Evolutionary conservation across 2,113 vertebrate species (phyloP).

Genomic region (Tricholaema leucomelas): DNA sequence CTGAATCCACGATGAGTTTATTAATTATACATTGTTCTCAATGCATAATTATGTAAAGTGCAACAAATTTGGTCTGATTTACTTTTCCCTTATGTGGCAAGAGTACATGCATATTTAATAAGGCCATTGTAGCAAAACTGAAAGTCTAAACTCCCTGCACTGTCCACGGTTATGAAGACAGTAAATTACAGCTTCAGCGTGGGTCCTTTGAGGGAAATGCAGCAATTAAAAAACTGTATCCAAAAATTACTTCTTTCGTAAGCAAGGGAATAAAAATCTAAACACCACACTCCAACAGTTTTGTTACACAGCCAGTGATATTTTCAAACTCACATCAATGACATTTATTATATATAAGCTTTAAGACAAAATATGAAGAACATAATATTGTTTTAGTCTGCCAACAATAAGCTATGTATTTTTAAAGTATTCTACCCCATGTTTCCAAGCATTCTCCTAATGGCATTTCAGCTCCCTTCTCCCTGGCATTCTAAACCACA

Average conservation of each 20-base stretch:
- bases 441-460: background rate
- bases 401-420: background rate
- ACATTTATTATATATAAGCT: background rate
- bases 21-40: slow-evolving; percentile 68
- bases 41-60: slow-evolving; percentile 61
- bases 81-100: slow-evolving; percentile 39
- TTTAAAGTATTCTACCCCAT: background rate
- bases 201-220: background rate
- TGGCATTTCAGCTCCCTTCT: background rate
- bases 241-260: background rate
- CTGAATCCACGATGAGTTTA: slow-evolving; percentile 40
- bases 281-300: background rate
- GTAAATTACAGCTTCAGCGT: slow-evolving; percentile 22
- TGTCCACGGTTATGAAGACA: slow-evolving; percentile 42
- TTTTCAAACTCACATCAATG: background rate
- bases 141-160: slow-evolving; percentile 36
- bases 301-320: background rate
- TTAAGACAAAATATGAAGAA: background rate
- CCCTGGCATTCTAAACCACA: background rate
- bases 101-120: slow-evolving; percentile 63
- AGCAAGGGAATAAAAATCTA: background rate
- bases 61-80: slow-evolving; percentile 59
- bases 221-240: slow-evolving; percentile 39
- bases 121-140: background rate
- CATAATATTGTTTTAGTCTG: background rate